Percentiles rank a stretch among this genome's conserved stretches.
Evolutionary conservation across 2,888 invertebrate genomes (phyloP).

Genomic region (Chaetoderma sp.): DNA sequence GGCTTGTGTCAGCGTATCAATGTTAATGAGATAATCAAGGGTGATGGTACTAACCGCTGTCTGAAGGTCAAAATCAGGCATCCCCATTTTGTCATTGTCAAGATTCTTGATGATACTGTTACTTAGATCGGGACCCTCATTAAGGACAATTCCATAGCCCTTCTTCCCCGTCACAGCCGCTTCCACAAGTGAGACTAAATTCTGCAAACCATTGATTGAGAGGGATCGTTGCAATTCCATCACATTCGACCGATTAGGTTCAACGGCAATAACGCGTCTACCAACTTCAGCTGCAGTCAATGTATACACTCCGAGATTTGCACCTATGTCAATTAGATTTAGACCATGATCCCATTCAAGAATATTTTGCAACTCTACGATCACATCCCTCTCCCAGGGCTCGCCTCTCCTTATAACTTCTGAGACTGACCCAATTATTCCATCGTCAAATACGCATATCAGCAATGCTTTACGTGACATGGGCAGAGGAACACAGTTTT

Average conservation of each 20-base stretch:
- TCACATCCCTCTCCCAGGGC: too few relatives aligned
- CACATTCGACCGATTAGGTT: background rate
- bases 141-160: background rate
- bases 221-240: background rate
- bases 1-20: background rate
- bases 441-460: too few relatives aligned
- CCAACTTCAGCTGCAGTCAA: background rate
- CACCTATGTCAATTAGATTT: constrained; percentile 4
- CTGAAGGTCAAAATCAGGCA: background rate
- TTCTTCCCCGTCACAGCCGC: background rate
- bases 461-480: too few relatives aligned
- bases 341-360: background rate
- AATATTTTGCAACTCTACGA: too few relatives aligned
- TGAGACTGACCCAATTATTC: too few relatives aligned
- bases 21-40: background rate
- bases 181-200: background rate
- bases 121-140: background rate
- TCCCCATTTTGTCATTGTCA: background rate
- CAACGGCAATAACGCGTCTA: background rate
- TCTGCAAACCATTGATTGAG: background rate
- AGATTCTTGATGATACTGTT: background rate
- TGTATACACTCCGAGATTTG: background rate
- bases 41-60: background rate
- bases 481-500: too few relatives aligned
- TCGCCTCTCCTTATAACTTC: too few relatives aligned